phyloP scores from a whole-genome alignment of 2,888 invertebrate genomes.

The Eumacrocentrus americanus region DNA sequence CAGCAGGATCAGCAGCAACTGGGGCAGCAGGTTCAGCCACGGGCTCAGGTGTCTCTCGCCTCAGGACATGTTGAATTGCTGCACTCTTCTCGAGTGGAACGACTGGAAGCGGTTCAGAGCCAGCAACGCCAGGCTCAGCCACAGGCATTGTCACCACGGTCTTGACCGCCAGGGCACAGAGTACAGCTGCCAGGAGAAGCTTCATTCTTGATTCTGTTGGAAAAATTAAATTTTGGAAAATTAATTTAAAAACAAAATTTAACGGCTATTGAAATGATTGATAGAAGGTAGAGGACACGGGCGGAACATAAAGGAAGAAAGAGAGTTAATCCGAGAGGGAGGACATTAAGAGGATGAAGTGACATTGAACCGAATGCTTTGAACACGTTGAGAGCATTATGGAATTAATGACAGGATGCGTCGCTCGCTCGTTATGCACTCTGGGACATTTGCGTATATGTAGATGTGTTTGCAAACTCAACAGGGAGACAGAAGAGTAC shows the following conservation, averaged over 20 bases:
- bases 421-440: constrained; percentile 44
- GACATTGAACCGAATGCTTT: constrained; percentile 59
- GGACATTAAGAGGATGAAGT: constrained; percentile 44
- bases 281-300: too few species aligned
- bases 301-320: too few species aligned
- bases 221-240: constrained; percentile 12
- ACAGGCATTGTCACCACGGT: constrained; percentile 68
- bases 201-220: constrained; percentile 53
- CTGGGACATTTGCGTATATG: constrained; percentile 36
- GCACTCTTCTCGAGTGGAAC: constrained; percentile 48
- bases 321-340: too few species aligned
- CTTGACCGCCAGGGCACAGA: constrained; percentile 68
- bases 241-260: not conserved
- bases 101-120: constrained; percentile 35
- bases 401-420: constrained; percentile 55
- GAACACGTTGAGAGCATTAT: constrained; percentile 49
- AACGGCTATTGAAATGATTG: not conserved
- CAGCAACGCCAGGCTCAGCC: constrained; percentile 50
- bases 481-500: constrained; percentile 13
- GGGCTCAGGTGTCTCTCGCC: constrained; percentile 53
- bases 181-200: constrained; percentile 50
- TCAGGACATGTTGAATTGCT: constrained; percentile 36
- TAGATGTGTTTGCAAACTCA: constrained; percentile 1
- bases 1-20: constrained; percentile 28
- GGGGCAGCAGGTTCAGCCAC: constrained; percentile 26